Evolutionary conservation across 1,140 invertebrate genomes (phyloP), one percentile per base, ranked within the genome.

Genomic region (Caenorhabditis inopinata): DNA sequence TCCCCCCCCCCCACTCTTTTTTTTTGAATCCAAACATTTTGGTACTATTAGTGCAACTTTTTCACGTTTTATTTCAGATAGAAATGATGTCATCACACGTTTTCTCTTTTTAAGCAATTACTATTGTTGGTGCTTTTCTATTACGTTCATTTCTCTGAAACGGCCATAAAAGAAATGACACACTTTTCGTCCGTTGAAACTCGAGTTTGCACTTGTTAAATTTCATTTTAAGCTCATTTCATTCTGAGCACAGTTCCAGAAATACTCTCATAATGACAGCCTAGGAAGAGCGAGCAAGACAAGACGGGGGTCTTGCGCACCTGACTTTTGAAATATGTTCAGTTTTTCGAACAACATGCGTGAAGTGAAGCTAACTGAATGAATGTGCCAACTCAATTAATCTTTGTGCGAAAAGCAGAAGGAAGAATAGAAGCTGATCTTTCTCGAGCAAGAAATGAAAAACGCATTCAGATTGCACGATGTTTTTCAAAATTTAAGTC

Each of bases 351-450:
- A 32, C 27, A 23, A 25, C 18, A 27, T 21, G 27, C 35, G 11
- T 21, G 9, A 5, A n/a, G n/a, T 3, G 35, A 32, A 68, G 23
- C 25, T 23, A 29, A 32, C 51, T 14, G 25, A 68, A 68, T 68
- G 35, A 21, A n/a, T 16, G 18, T n/a, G 58, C 38, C 58, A 38
- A 68, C 38, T 68, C 58, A 68, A 68, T 68, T 68, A 68, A 68
- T 68, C 58, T 68, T 32, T 68, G 58, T 68, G 58, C 38, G 58
- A 68, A 68, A 58, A 68, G 38, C 29, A 21, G n/a, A 21, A 58
- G 27, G 27, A 58, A 58, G 35, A 32, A 21, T 12, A 32, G 35
- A n/a, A n/a, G n/a, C n/a, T n/a, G n/a, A 68, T 25, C 58, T 68
- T 68, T 68, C 38, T 7, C 25, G 51, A 58, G 51, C 25, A 32